Evolutionary conservation across 2,888 invertebrate species (phyloP).

Genomic region (Gisinianus flammeolus): DNA sequence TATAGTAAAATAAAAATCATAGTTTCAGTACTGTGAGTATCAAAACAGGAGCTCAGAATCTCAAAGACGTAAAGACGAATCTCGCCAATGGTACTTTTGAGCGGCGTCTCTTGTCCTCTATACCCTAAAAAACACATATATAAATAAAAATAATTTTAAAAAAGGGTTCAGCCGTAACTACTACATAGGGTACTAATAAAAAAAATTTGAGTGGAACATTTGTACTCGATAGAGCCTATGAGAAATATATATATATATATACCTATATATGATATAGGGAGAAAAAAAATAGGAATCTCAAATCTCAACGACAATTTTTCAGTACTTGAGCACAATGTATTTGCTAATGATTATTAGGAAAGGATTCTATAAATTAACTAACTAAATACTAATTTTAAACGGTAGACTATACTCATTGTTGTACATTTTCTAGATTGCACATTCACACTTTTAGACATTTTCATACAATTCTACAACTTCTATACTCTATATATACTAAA

Average conservation of each 20-base stretch:
- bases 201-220: background rate
- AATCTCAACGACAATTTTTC: background rate
- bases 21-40: background rate
- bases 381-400: no score
- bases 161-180: background rate
- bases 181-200: background rate
- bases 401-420: background rate
- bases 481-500: no score
- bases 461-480: no score
- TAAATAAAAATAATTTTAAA: background rate
- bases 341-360: background rate
- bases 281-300: background rate
- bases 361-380: no score
- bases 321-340: conserved; percentile 10
- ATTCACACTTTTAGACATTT: conserved; percentile 14
- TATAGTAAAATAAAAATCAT: background rate
- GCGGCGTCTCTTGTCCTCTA: background rate
- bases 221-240: background rate
- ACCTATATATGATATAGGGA: background rate
- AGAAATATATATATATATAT: background rate
- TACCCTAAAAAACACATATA: background rate
- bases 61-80: conserved; percentile 11
- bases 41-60: conserved; percentile 21
- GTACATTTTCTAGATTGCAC: conserved; percentile 14
- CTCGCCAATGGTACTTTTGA: conserved; percentile 13